Evolutionary conservation across 2,888 invertebrate species (phyloP).

Genomic region (Hoplodrina ambigua): DNA sequence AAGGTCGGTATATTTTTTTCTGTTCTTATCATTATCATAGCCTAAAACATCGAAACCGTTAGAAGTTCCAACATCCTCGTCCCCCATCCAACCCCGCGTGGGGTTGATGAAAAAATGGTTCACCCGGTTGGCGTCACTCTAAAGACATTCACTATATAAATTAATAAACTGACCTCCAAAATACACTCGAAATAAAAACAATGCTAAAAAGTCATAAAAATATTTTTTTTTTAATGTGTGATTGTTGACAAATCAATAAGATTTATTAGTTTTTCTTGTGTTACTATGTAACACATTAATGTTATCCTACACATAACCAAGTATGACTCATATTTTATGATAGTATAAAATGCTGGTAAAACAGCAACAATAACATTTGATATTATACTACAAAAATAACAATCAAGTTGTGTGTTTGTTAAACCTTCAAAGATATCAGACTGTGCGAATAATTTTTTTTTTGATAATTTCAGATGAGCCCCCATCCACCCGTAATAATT

Average conservation of each 20-base stretch:
- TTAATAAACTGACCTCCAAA: not conserved
- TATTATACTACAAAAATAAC: too few relatives aligned
- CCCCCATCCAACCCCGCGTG: too few relatives aligned
- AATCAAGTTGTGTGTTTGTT: too few relatives aligned
- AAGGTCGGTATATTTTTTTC: slow-evolving; percentile 14
- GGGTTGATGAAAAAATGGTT: too few relatives aligned
- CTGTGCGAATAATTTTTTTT: not conserved
- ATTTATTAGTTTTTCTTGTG: too few relatives aligned
- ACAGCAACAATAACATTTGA: not conserved
- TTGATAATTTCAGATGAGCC: slow-evolving; percentile 79
- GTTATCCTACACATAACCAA: too few relatives aligned
- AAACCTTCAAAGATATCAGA: too few relatives aligned
- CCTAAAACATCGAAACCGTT: too few relatives aligned
- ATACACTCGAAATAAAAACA: not conserved
- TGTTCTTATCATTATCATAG: not conserved
- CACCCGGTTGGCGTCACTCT: not conserved
- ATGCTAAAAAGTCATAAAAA: too few relatives aligned
- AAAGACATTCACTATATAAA: not conserved
- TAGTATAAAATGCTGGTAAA: not conserved
- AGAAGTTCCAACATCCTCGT: not conserved
- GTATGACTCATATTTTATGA: too few relatives aligned
- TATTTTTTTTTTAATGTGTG: not conserved
- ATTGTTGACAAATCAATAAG: not conserved
- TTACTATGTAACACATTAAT: too few relatives aligned
- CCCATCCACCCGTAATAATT: slow-evolving; percentile 65